These are phyloP conservation scores for Rhyacophila brunnea DNA, from an alignment of 1,140 invertebrate species.

Conservation along the genomic window DNA sequence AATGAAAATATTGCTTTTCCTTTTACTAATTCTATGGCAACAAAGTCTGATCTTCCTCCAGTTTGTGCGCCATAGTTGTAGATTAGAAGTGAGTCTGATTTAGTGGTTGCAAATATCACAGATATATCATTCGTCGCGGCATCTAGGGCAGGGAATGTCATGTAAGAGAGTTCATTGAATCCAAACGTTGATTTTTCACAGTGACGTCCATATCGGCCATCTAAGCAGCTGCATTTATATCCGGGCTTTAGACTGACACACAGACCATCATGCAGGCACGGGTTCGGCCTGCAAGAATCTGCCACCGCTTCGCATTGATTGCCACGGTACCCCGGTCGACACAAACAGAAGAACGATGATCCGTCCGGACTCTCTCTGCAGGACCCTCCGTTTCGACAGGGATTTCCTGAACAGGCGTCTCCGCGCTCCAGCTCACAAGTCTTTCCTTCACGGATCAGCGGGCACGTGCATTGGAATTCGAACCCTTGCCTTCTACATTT, in stretches of 20 bases:
- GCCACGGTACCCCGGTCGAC: conserved; percentile 83
- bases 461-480: conserved; percentile 81
- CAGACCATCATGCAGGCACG: conserved; percentile 81
- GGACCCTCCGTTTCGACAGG: conserved; percentile 86
- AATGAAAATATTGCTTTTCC: conserved; percentile 86
- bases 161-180: conserved; percentile 85
- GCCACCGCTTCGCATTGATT: conserved; percentile 83
- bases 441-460: conserved; percentile 72
- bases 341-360: conserved; percentile 86
- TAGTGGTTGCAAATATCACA: conserved; percentile 87
- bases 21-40: conserved; percentile 83
- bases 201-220: conserved; percentile 83
- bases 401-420: conserved; percentile 78
- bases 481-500: conserved; percentile 79
- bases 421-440: conserved; percentile 81
- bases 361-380: conserved; percentile 84
- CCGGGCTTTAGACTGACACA: conserved; percentile 80
- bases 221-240: conserved; percentile 84
- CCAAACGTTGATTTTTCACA: conserved; percentile 89
- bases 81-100: conserved; percentile 78
- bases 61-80: conserved; percentile 88
- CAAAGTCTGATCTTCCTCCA: conserved; percentile 87
- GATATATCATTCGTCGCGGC: conserved; percentile 88
- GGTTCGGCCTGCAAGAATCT: conserved; percentile 87
- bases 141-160: conserved; percentile 82